Evolutionary conservation across 2,888 invertebrate species (phyloP), one percentile per base, ranked within the genome.

Genomic region (Venusia cambrica): DNA sequence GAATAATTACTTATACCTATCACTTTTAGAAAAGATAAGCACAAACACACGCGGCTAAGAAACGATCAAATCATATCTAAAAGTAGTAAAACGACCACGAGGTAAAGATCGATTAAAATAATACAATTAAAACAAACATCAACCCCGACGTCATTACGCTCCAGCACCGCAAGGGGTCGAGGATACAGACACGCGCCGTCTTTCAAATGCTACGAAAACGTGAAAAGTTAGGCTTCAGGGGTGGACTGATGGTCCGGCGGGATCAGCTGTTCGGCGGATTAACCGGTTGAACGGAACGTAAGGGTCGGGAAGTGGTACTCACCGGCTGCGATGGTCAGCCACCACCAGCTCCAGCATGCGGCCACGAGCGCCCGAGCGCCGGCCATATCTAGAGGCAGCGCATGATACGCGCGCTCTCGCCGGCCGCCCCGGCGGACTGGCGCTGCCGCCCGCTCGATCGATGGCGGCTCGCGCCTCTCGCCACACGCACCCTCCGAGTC

Each of bases 281-380:
- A 4, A 29, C 19, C 4, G 12, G 9, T n/a, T 7, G 8, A 10
- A 26, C 8, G 22, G 20, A 17, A 22, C 12, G 25, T 30, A 17
- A 35, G 37, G 19, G 39, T 24, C 38, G 28, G 21, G 29, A 36
- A 30, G 24, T 29, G 7, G 72, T 76, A 87, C 87, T 87, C 62
- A 88, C 87, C 87, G 85, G 84, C 80, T 78, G 85, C 77, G 67
- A 73, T 67, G 61, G 76, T 75, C 73, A 87, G 83, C 87, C 85
- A 87, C 85, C 85, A 87, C 80, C 83, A 83, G 78, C 76, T 79
- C 73, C 74, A 83, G 77, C 78, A 81, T 77, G 74, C 84, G 85
- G 80, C 77, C 70, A 80, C 78, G 79, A 87, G 87, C 85, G 87
- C 79, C 87, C 85, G 85, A 83, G 83, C 83, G 87, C 84, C 85